phyloP scores from a whole-genome alignment of 2,113 vertebrate genomes.

The Ceyx margarethae region DNA sequence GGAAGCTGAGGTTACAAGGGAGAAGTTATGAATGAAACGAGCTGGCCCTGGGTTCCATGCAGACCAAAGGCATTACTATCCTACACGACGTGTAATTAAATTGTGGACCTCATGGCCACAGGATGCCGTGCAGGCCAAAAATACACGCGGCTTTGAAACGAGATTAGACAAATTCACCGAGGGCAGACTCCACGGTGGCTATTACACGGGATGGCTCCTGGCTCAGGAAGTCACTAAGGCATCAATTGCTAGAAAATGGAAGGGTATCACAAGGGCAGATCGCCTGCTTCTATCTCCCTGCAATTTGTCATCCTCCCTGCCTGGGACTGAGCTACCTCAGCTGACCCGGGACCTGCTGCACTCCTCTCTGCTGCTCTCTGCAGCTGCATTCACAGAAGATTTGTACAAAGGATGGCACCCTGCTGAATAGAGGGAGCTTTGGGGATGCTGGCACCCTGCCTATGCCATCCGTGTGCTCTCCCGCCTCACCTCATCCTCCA shows the following conservation, averaged over 20 bases:
- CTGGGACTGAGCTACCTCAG: not conserved
- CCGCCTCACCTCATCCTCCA: not conserved
- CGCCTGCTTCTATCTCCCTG: not conserved
- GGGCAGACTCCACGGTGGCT: not conserved
- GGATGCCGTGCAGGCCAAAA: slow-evolving; percentile 11
- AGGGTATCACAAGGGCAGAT: not conserved
- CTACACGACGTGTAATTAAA: not conserved
- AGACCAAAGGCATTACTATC: slow-evolving; percentile 37
- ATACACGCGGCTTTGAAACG: slow-evolving; percentile 32
- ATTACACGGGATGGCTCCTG: not conserved
- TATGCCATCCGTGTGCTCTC: accelerated
- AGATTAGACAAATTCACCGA: slow-evolving; percentile 16
- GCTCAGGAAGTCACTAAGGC: not conserved
- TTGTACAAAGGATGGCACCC: not conserved
- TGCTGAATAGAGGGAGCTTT: not conserved
- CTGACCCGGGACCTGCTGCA: not conserved
- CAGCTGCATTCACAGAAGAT: not conserved
- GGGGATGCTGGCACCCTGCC: not conserved
- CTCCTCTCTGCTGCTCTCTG: not conserved
- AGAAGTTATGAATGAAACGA: slow-evolving; percentile 58
- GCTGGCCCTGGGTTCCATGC: not conserved
- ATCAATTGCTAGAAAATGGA: not conserved
- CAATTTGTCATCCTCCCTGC: not conserved
- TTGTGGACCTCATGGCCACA: slow-evolving; percentile 10
- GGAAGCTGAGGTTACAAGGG: slow-evolving; percentile 46